Evolutionary conservation across 37 sponge, comb jelly and placozoan genomes (phyloP).

Genomic region (Chondrilla cf. caribensis): DNA sequence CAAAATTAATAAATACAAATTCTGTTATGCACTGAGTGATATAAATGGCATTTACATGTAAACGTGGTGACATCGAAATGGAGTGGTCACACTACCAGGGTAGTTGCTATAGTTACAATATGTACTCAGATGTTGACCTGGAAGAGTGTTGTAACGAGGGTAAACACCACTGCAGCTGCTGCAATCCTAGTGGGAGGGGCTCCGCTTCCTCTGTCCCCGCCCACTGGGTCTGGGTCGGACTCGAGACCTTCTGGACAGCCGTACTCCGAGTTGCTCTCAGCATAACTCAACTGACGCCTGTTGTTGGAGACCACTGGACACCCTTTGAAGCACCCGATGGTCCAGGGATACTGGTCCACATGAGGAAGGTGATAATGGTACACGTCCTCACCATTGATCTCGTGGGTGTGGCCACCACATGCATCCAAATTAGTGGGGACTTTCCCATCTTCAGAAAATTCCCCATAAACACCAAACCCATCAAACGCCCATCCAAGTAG

Average conservation of each 20-base stretch:
- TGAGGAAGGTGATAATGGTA: constrained; percentile 71
- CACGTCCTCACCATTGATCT: constrained; percentile 37
- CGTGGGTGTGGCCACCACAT: constrained; percentile 68
- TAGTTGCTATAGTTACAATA: too few species aligned
- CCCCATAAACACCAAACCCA: constrained; percentile 69
- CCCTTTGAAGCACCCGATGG: constrained; percentile 69
- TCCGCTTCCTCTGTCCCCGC: too few species aligned
- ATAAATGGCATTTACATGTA: too few species aligned
- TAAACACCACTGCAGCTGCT: too few species aligned
- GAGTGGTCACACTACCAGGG: too few species aligned
- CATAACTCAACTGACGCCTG: constrained; percentile 2
- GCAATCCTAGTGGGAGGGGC: too few species aligned
- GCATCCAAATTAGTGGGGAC: constrained; percentile 59
- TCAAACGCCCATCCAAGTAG: constrained; percentile 73
- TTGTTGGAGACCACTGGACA: constrained; percentile 62
- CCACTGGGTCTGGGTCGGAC: too few species aligned
- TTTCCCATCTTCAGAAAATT: constrained; percentile 39
- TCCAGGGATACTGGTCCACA: constrained; percentile 55
- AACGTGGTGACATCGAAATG: too few species aligned
- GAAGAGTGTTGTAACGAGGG: too few species aligned
- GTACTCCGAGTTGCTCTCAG: background rate
- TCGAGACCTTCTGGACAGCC: background rate
- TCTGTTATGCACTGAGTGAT: too few species aligned
- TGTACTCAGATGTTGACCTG: too few species aligned
- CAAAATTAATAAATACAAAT: too few species aligned